Evolutionary conservation across 2,888 invertebrate species (phyloP).

Genomic region (Microctonus aethiopoides): DNA sequence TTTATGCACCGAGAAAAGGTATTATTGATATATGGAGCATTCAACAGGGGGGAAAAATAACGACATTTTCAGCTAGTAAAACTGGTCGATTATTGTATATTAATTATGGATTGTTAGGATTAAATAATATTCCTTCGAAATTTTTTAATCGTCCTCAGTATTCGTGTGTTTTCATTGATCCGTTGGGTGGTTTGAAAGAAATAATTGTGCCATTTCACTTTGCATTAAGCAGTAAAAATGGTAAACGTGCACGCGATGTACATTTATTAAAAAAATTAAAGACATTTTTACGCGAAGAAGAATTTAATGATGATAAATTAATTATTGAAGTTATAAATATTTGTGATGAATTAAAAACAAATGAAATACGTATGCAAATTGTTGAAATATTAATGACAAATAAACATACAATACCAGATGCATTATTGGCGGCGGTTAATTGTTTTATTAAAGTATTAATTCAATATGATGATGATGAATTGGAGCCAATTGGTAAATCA

Average conservation of each 20-base stretch:
- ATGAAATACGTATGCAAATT: conserved; percentile 78
- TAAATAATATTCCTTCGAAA: conserved; percentile 68
- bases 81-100: conserved; percentile 82
- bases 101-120: conserved; percentile 83
- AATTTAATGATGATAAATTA: conserved; percentile 69
- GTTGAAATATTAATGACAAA: conserved; percentile 77
- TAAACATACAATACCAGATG: conserved; percentile 73
- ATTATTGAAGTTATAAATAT: conserved; percentile 70
- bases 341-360: conserved; percentile 76
- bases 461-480: conserved; percentile 52
- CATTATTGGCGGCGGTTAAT: conserved; percentile 70
- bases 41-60: conserved; percentile 89
- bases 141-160: conserved; percentile 72
- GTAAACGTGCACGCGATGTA: conserved; percentile 86
- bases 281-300: conserved; percentile 73
- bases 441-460: conserved; percentile 64
- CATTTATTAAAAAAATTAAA: conserved; percentile 85
- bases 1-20: conserved; percentile 93
- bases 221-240: conserved; percentile 88
- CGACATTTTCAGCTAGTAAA: conserved; percentile 90
- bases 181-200: conserved; percentile 84
- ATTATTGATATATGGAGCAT: conserved; percentile 93
- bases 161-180: conserved; percentile 84
- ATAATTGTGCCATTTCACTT: conserved; percentile 91
- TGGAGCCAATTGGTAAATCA: conserved; percentile 52